These are phyloP conservation scores for Dendronephthya gigantea DNA, from an alignment of 64 coral and sea anemone genomes.

Conservation along the genomic window DNA sequence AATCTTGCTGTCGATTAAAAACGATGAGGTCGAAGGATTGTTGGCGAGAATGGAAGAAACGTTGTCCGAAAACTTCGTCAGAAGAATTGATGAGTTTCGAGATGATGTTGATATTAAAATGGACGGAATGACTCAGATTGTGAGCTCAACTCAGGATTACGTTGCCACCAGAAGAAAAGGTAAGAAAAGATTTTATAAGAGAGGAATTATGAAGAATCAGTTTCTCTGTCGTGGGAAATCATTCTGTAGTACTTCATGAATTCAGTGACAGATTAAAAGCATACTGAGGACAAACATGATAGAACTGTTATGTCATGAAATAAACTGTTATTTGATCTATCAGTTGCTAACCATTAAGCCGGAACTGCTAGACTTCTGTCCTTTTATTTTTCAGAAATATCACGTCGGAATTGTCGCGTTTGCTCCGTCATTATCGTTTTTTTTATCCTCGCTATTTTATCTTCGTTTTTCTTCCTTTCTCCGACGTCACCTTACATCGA, in stretches of 20 bases:
- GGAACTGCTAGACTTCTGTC: not conserved
- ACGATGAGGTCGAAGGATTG: not conserved
- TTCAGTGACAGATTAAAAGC: no score
- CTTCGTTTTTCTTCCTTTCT: not conserved
- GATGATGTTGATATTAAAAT: not conserved
- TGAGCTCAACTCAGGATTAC: not conserved
- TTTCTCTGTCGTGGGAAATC: no score
- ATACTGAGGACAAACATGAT: no score
- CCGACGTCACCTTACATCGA: not conserved
- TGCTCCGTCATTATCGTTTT: not conserved
- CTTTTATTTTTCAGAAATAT: not conserved
- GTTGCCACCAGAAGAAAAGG: not conserved
- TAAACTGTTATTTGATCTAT: no score
- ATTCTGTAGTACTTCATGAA: no score
- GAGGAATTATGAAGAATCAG: no score
- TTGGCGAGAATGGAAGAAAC: not conserved
- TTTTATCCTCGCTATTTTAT: not conserved
- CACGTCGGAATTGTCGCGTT: not conserved
- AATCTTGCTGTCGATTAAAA: not conserved
- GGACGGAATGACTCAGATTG: not conserved
- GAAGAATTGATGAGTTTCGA: not conserved
- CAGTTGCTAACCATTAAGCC: no score
- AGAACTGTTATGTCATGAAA: no score
- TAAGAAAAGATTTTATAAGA: not conserved
- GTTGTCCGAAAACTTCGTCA: not conserved